phyloP scores from a whole-genome alignment of 2,888 invertebrate genomes.

The Kryphioiulus occultus region DNA sequence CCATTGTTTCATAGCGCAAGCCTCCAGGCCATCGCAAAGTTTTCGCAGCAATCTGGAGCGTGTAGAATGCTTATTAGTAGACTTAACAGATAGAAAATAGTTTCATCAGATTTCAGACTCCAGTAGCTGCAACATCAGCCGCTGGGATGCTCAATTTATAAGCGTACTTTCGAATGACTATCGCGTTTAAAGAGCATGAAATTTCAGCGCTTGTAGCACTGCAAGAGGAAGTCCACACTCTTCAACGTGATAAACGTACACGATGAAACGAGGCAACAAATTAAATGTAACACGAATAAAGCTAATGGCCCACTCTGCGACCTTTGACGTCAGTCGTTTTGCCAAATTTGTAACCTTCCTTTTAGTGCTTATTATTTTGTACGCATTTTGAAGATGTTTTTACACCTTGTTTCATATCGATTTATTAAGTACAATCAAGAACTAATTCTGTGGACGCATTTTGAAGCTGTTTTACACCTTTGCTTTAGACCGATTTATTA shows the following conservation, averaged over 20 bases:
- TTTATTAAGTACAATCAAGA: no score
- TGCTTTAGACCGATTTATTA: no score
- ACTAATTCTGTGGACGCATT: no score
- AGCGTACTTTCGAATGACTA: background rate
- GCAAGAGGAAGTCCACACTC: background rate
- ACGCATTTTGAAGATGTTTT: no score
- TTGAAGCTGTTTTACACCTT: no score
- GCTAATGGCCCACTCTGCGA: background rate
- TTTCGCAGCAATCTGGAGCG: slow-evolving; percentile 34
- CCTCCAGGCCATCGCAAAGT: background rate
- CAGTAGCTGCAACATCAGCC: background rate
- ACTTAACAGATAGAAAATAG: slow-evolving; percentile 36
- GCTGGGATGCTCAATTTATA: slow-evolving; percentile 13
- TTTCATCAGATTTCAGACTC: slow-evolving; percentile 39
- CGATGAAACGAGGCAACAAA: background rate
- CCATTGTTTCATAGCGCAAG: slow-evolving; percentile 16
- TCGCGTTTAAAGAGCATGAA: background rate
- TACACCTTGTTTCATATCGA: no score
- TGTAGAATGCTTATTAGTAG: slow-evolving; percentile 39
- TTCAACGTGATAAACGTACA: background rate
- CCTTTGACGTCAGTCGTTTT: background rate
- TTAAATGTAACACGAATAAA: background rate
- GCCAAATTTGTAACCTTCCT: background rate
- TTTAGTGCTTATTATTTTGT: no score
- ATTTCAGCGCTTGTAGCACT: background rate